These are phyloP conservation scores for Drosophila lacicola DNA, from an alignment of 2,888 invertebrate genomes.

Conservation along the genomic window DNA sequence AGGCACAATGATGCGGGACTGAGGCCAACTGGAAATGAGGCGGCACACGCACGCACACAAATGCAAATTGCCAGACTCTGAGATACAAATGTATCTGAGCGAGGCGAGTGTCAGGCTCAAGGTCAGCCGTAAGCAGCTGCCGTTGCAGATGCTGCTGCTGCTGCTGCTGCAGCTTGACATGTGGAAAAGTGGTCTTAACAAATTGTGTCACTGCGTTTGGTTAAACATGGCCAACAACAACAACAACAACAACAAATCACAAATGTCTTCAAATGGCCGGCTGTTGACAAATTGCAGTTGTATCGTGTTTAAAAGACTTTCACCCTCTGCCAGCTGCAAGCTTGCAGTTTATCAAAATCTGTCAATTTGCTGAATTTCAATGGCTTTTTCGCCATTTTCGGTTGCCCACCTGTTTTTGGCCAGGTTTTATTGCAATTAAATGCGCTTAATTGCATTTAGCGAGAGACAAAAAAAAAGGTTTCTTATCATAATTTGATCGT, in stretches of 20 bases:
- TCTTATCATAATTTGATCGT: conserved; percentile 71
- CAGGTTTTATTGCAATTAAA: conserved; percentile 55
- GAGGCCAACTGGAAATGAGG: conserved; percentile 74
- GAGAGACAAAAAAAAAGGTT: conserved; percentile 8
- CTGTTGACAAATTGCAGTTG: conserved; percentile 73
- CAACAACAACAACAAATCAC: conserved; percentile 22
- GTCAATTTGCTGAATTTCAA: conserved; percentile 66
- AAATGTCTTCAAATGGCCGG: conserved; percentile 70
- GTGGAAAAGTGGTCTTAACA: conserved; percentile 73
- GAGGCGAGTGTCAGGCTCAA: conserved; percentile 28
- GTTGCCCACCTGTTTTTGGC: conserved; percentile 46
- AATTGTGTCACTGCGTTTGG: conserved; percentile 71
- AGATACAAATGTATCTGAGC: conserved; percentile 9
- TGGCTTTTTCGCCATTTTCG: conserved; percentile 49
- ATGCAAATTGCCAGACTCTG: conserved; percentile 29
- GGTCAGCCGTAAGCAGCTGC: conserved; percentile 35
- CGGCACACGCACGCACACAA: conserved; percentile 56
- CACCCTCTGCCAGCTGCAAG: conserved; percentile 26
- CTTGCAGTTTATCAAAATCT: conserved; percentile 73
- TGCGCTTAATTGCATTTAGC: conserved; percentile 68
- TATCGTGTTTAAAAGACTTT: conserved; percentile 43
- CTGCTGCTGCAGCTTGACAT: conserved; percentile 47
- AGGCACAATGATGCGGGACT: conserved; percentile 47
- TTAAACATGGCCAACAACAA: conserved; percentile 56
- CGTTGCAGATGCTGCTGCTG: conserved; percentile 3